Percentiles rank a stretch among this genome's conserved stretches.
These are phyloP conservation scores for Aplocera efformata DNA, from an alignment of 2,888 invertebrate species.

Conservation along the genomic window DNA sequence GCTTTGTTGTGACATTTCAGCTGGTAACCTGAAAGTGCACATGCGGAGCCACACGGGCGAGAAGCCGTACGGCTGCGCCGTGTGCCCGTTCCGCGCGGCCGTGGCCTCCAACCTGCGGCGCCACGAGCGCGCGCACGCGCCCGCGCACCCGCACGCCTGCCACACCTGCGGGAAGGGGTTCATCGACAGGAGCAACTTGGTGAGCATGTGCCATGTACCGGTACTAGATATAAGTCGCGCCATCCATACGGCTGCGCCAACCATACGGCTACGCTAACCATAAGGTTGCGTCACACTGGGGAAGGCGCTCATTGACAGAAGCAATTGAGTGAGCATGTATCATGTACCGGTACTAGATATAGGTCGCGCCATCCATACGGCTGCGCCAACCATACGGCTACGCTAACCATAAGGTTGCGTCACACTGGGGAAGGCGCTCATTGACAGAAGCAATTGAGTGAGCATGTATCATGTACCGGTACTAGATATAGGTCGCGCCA, in stretches of 20 bases:
- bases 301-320: conserved; percentile 57
- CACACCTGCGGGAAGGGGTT: conserved; percentile 57
- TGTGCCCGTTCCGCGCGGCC: conserved; percentile 56
- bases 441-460: conserved; percentile 59
- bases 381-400: conserved; percentile 57
- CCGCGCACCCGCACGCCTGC: conserved; percentile 45
- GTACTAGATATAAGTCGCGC: too few species aligned
- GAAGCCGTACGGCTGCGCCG: conserved; percentile 55
- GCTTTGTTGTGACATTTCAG: conserved; percentile 31
- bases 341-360: neutral
- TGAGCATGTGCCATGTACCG: conserved; percentile 27
- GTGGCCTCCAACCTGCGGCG: conserved; percentile 55
- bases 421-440: conserved; percentile 59
- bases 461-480: conserved; percentile 11
- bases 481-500: too few species aligned
- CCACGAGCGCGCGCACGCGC: conserved; percentile 58
- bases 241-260: too few species aligned
- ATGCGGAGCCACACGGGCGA: conserved; percentile 63
- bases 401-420: too few species aligned
- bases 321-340: conserved; percentile 49
- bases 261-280: conserved; percentile 52
- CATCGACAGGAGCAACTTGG: conserved; percentile 58
- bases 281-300: too few species aligned
- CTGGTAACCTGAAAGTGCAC: conserved; percentile 62
- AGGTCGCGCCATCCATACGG: too few species aligned